Percentiles rank a stretch among this genome's conserved stretches.
phyloP scores from a whole-genome alignment of 2,888 invertebrate genomes.

The Hirtodrosophila duncani region DNA sequence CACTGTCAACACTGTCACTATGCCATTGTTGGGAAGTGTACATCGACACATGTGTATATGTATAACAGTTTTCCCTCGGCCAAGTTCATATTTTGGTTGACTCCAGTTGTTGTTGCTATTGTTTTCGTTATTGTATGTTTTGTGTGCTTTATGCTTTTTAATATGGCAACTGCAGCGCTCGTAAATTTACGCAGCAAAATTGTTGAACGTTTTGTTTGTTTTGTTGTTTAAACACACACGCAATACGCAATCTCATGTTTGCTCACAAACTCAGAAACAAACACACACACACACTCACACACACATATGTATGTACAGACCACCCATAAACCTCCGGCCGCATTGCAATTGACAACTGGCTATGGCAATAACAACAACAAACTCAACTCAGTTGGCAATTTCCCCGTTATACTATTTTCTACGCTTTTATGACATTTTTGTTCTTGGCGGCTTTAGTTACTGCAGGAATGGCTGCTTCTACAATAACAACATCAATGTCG shows the following conservation, averaged over 20 bases:
- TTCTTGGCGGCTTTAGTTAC: slow-evolving; percentile 19
- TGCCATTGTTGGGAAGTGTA: too few species aligned
- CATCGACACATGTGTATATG: too few species aligned
- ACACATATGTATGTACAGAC: slow-evolving; percentile 3
- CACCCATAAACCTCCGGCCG: neutral
- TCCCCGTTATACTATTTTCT: slow-evolving; percentile 44
- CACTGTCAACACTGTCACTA: too few species aligned
- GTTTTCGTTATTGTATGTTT: too few species aligned
- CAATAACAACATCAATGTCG: slow-evolving; percentile 10
- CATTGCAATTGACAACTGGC: slow-evolving; percentile 61
- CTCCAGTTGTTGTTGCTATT: neutral
- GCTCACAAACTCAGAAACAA: slow-evolving; percentile 9
- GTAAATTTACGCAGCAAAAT: slow-evolving; percentile 49
- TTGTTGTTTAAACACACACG: slow-evolving; percentile 32
- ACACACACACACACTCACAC: slow-evolving; percentile 8
- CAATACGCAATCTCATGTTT: slow-evolving; percentile 36
- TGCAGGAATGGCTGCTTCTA: slow-evolving; percentile 42
- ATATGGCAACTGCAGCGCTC: slow-evolving; percentile 61
- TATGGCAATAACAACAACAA: slow-evolving; percentile 30
- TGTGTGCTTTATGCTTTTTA: slow-evolving; percentile 61
- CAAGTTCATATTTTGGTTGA: slow-evolving; percentile 13
- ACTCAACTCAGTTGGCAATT: slow-evolving; percentile 50
- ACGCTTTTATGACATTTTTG: slow-evolving; percentile 48
- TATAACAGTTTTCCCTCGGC: too few species aligned
- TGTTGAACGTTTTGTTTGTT: slow-evolving; percentile 40